Evolutionary conservation across 1,140 invertebrate genomes (phyloP), one percentile per base, ranked within the genome.

Genomic region (Adelges cooleyi): DNA sequence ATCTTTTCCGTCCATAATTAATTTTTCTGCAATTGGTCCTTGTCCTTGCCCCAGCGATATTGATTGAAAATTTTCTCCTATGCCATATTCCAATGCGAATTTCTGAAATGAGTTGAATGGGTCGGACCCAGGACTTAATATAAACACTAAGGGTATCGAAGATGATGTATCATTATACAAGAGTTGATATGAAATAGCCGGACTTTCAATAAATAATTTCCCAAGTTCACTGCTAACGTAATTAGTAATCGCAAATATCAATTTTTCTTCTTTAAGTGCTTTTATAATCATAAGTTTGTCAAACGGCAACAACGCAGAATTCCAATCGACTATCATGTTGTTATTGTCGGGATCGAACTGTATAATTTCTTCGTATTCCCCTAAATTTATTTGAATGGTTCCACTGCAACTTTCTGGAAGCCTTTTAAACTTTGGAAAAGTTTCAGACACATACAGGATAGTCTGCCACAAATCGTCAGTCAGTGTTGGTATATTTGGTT

Each of bases 11-110:
- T 65, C 77, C n/a, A 82, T 81, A 4, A 95, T 86, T 75, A 92
- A 80, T 70, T 81, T 82, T 72, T 93, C 84, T 2, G 92, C 92
- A 36, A 91, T 80, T 0, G 85, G 85, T 0, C 86, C 88, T 75
- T 95, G 92, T 1, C 92, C 92, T 77, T 95, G 91, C 1, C 92
- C 92, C 9, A 95, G 74, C 0, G 92, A 95, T 67, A 95, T 87
- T 0, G 89, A 87, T 69, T 86, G 83, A 65, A 92, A 82, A 69
- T 84, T 84, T 0, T 87, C 83, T 9, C 79, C 79, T 74, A 84
- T 87, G 11, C 84, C 84, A 80, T 84, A 84, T 71, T 94, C 89
- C 1, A 79, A 79, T 8, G 91, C 90, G 74, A 90, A 90, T 71
- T 83, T 81, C 49, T 86, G 80, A 69, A 90, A 87, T 0, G 81